Evolutionary conservation across 2,797 vertebrate species (phyloP), one percentile per base, ranked within the genome.

Genomic region (Sebastes matsubarae): DNA sequence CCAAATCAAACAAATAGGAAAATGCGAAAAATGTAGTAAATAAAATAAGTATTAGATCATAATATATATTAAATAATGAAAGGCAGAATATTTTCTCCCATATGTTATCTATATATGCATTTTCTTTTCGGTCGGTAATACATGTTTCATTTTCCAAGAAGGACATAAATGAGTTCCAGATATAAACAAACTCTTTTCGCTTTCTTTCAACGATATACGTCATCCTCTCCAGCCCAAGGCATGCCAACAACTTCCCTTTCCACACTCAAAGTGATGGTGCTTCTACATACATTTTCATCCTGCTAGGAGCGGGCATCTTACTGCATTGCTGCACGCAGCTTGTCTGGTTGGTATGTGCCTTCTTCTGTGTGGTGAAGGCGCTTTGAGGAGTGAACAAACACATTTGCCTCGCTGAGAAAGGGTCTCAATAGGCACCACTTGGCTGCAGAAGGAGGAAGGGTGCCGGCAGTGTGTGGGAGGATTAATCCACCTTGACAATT

Each of bases 331-430:
- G 72, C 58, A 46, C 30, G 24, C 64, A 32, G 68, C 67, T 30
- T 64, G 72, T 68, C 64, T 79, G 69, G 66, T 89, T 59, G 81
- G 29, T 63, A 7, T 46, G 42, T 55, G 54, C 69, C 65, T 76
- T 50, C 25, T 32, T 69, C 72, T 77, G 79, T 67, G 72, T n/a
- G 75, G 36, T 79, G 84, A 77, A 80, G 63, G 58, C 68, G 82
- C 85, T 88, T 71, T 76, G 76, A 77, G 70, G 64, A 89, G 77
- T 2, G 74, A 87, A 82, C 82, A 88, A 90, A 88, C 88, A 82
- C 80, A 79, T 77, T 85, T 81, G 79, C 76, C 52, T 83, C 27
- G 16, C 77, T 36, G 65, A 67, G 60, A 64, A 70, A 78, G 65
- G 52, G 46, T 74, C 75, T 85, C 83, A 82, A 75, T n/a, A 65